Base-by-base conservation (phyloP, 2,797 vertebrate species). In the Sebastes iracundus region DNA sequence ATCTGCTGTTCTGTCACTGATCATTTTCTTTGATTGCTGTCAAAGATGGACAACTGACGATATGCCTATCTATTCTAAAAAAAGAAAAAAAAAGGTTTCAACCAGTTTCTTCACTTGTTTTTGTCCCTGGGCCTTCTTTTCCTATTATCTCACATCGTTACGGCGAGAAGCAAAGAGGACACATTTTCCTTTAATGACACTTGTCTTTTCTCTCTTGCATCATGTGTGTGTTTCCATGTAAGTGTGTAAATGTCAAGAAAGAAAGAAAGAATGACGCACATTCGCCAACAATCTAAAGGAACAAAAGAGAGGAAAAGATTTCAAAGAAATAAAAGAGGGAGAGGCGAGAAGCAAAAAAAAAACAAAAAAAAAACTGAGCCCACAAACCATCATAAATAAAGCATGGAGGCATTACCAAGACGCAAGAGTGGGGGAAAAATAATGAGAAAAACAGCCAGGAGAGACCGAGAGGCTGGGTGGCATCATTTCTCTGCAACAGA, bases 301-400 rank as follows among this genome's bases (percentile, higher is more conserved):
- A 79, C 33, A 20, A 35, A 68, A 49, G 7, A 55, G 62, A 55
- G 62, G 61, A 67, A 64, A 33, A 25, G 13, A 59, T 30, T 14
- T 30, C 9, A 62, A 27, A 61, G 42, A 83, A 73, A 75, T 66
- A 82, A 62, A 58, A 59, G 30, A 76, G 53, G 20, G 52, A 75
- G 46, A 63, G 61, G 35, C 0, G 25, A 68, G 30, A 28, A 49
- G 66, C 55, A 53, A 82, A 72, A 86, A 76, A 77, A 73, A n/a
- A 7, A 1, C 74, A 75, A 80, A 71, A 77, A 77, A 84, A 77
- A 79, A 75, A 58, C 14, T 1, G 30, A 82, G 85, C 90, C 85
- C 84, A 79, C 49, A 10, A 88, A 85, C 79, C 13, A 85, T 90
- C 86, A 91, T 93, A 90, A 93, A 94, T 93, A 93, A 93, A 84